These are phyloP conservation scores for Agonopterix heracliana DNA, from an alignment of 2,888 invertebrate species.

Conservation along the genomic window DNA sequence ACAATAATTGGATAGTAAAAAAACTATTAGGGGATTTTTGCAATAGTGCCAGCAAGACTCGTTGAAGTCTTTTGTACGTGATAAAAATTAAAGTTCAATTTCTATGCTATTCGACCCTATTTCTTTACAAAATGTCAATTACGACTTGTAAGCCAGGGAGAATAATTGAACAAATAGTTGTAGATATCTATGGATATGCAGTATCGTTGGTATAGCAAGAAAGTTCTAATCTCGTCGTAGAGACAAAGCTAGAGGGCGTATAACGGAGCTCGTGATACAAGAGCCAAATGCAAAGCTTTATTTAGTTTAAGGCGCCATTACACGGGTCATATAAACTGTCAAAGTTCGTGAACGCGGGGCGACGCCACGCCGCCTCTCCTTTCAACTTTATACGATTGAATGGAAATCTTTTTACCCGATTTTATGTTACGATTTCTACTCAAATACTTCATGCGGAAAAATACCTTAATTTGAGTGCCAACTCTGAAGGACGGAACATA, in stretches of 20 bases:
- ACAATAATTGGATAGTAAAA: no score
- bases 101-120: background rate
- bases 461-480: conserved; percentile 21
- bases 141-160: no score
- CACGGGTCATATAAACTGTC: conserved; percentile 75
- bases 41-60: background rate
- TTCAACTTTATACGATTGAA: conserved; percentile 40
- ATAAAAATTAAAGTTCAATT: no score
- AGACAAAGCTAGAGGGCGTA: conserved; percentile 56
- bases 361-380: conserved; percentile 29
- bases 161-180: no score
- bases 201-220: conserved; percentile 2
- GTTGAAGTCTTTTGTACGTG: no score
- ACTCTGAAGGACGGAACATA: conserved; percentile 14
- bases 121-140: no score
- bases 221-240: conserved; percentile 52
- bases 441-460: conserved; percentile 28
- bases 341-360: conserved; percentile 58
- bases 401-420: conserved; percentile 40
- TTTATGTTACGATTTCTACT: conserved; percentile 34
- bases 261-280: conserved; percentile 38
- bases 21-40: no score
- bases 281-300: conserved; percentile 70
- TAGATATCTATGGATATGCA: no score
- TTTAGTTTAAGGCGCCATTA: conserved; percentile 73